Base-by-base conservation (phyloP, 2,888 invertebrate genomes). In the Eupithecia subumbrata region DNA sequence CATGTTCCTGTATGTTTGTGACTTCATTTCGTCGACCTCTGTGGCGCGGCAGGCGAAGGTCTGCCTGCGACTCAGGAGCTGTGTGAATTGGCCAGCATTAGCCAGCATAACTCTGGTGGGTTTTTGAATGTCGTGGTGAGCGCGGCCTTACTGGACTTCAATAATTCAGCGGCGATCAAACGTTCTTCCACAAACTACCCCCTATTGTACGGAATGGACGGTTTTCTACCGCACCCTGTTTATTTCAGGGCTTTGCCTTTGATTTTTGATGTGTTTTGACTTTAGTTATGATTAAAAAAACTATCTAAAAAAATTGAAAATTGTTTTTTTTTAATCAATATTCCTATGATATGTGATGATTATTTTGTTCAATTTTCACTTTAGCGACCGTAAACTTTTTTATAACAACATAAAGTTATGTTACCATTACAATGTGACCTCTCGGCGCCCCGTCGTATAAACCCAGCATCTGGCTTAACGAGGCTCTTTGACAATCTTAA, bases 401-500 rank as follows among this genome's bases (percentile, higher is more conserved):
- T 30, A 68, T 43, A 22, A 56, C 43, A 34, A n/a, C 18, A 69
- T 69, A 72, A 70, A 67, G 71, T 66, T 11, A 48, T 8, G 63
- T 30, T 14, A 63, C 69, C 12, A 37, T 30, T 1, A 30, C 30
- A 30, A 30, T 70, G 60, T 69, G 71, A 66, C 69, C 45, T 43
- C 22, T 45, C 5, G 16, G 16, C 48, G n/a, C 48, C 48, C 48
- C 48, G 16, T 14, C 18, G 48, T 11, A 76, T 78, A 77, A 76
- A 79, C 77, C 72, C 74, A 79, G 64, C 78, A 82, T 83, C 60
- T 22, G 34, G 56, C n/a, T 25, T 77, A 73, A 75, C 79, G 80
- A 84, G 77, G 72, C 78, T 80, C 82, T 84, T 84, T 82, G 85
- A 84, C 84, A 84, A 83, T 84, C 85, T 82, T 87, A 86, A 86